Base-by-base conservation (phyloP, 2,113 vertebrate species). In the Brienomyrus brachyistius region DNA sequence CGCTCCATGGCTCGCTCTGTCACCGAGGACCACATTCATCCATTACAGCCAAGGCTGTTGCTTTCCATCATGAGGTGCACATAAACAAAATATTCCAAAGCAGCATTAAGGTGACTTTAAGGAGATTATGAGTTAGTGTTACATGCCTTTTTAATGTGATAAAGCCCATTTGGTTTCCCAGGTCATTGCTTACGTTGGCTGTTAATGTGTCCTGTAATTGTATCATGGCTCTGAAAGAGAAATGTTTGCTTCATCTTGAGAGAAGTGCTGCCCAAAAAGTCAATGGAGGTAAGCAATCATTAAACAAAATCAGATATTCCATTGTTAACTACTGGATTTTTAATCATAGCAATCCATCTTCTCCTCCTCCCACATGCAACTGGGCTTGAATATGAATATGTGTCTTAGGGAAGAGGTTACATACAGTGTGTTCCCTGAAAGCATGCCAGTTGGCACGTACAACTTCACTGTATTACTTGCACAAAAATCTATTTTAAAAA, bases 21-120 rank as follows among this genome's bases (percentile, higher is more conserved):
- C 35, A 50, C 89, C 2, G 62, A 50, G 47, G 62, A 86, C 83
- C 48, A 15, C 31, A 47, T 40, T 86, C 84, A 90, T 87, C 84
- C 83, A 87, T 90, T 87, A 90, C 2, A 87, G 27, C 45, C 89
- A 54, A 13, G 48, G 19, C 52, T 52, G 51, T 51, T 87, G 45
- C 56, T 83, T 21, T 54, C 56, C 17, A 31, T 74, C 52, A 43
- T 31, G 45, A 40, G 56, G 31, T n/a, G 13, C 82, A 85, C 35
- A n/a, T 23, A 48, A 88, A 52, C 5, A 59, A 85, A 31, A 21
- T 62, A 66, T 62, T 50, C 21, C 54, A 86, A 31, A 11, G 89
- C 45, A 62, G 80, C 83, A 70, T 90, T 70, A 70, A 23, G 89
- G 27, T 87, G 23, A 87, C 84, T 66, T 31, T 90, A 90, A 90